Percentiles rank a stretch among this genome's conserved stretches.
phyloP scores from a whole-genome alignment of 2,797 vertebrate species.

The Leptatherina wallacei region DNA sequence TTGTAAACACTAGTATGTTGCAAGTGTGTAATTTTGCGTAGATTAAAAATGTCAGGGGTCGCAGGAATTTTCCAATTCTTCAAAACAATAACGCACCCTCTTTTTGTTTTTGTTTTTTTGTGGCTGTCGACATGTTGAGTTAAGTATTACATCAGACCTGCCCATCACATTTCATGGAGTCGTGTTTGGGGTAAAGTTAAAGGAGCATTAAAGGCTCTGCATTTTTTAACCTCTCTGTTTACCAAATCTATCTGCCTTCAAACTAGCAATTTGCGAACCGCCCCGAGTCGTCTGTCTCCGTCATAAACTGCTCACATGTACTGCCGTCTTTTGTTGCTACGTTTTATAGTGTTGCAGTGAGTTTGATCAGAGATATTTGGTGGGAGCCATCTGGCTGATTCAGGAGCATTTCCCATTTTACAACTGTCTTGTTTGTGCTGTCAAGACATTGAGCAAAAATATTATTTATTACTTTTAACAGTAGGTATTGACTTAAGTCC shows the following conservation, averaged over 20 bases:
- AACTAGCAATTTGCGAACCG: constrained; percentile 56
- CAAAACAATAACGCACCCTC: constrained; percentile 25
- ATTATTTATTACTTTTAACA: no score
- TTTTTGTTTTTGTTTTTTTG: constrained; percentile 33
- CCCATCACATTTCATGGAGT: constrained; percentile 15
- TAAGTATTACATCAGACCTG: constrained; percentile 26
- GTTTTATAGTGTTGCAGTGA: not conserved
- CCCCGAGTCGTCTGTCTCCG: constrained; percentile 45
- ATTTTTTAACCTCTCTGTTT: constrained; percentile 44
- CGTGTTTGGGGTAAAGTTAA: constrained; percentile 50
- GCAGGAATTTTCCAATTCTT: constrained; percentile 42
- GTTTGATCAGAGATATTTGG: constrained; percentile 11
- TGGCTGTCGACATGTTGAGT: constrained; percentile 19
- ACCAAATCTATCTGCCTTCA: constrained; percentile 36
- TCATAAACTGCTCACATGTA: constrained; percentile 19
- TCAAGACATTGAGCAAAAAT: not conserved
- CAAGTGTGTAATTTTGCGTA: constrained; percentile 33
- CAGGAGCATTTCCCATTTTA: not conserved
- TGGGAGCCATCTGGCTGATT: not conserved
- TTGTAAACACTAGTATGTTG: constrained; percentile 29
- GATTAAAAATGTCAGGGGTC: not conserved
- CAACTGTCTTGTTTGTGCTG: not conserved
- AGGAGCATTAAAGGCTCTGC: constrained; percentile 40
- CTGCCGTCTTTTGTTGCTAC: not conserved
- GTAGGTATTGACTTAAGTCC: no score